Evolutionary conservation across 1,140 invertebrate species (phyloP).

Genomic region (Semibalanus balanoides): DNA sequence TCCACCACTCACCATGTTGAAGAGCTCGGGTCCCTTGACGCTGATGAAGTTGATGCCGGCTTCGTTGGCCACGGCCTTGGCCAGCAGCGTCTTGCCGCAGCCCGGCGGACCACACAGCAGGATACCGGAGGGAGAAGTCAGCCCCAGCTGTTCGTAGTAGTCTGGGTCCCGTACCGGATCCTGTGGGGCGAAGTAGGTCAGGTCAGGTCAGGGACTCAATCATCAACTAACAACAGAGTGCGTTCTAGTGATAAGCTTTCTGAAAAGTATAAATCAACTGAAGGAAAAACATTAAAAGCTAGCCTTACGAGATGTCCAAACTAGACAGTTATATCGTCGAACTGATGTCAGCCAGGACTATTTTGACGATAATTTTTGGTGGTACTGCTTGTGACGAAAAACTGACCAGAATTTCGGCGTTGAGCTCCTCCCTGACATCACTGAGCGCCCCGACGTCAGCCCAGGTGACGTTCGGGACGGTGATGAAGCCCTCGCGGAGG

Average conservation of each 20-base stretch:
- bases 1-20: constrained; percentile 69
- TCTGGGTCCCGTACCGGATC: constrained; percentile 10
- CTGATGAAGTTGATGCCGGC: constrained; percentile 93
- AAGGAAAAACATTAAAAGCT: no score
- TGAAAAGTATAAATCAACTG: no score
- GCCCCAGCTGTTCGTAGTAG: constrained; percentile 43
- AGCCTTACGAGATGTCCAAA: no score
- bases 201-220: no score
- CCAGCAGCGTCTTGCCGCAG: constrained; percentile 77
- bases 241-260: no score
- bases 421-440: constrained; percentile 73
- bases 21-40: constrained; percentile 88
- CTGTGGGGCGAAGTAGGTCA: no score
- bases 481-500: constrained; percentile 92
- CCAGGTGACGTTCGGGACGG: constrained; percentile 94
- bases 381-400: constrained; percentile 16
- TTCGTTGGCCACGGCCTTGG: constrained; percentile 91
- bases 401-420: constrained; percentile 68
- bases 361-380: neutral
- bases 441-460: constrained; percentile 86
- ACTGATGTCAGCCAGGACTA: no score
- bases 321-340: no score
- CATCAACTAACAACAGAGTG: no score
- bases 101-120: constrained; percentile 87
- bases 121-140: constrained; percentile 68